These are phyloP conservation scores for Eulemur coronatus DNA, from an alignment of 2,797 vertebrate genomes.

Conservation along the genomic window DNA sequence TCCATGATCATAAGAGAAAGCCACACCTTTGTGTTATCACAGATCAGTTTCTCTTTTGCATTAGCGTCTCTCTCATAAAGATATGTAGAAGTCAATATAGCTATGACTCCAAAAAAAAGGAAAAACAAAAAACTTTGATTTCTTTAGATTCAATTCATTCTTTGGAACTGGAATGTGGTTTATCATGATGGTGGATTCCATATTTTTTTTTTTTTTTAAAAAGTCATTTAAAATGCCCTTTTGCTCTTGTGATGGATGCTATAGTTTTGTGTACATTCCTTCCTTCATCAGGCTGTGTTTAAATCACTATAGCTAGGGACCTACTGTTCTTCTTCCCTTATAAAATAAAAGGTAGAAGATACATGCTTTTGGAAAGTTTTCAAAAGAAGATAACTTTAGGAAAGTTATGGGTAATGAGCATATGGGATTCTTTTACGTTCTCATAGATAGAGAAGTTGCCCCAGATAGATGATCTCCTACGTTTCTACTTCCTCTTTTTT, in stretches of 20 bases:
- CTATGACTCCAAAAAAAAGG: background rate
- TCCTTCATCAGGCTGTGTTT: background rate
- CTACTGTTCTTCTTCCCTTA: background rate
- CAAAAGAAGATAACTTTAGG: background rate
- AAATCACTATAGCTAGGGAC: background rate
- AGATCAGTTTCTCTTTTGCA: background rate
- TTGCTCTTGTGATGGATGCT: background rate
- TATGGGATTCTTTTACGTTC: background rate
- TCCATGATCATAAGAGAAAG: background rate
- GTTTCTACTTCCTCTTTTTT: background rate
- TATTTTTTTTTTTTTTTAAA: no score
- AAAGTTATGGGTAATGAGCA: background rate
- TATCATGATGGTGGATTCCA: background rate
- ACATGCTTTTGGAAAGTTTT: background rate
- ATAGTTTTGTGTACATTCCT: background rate
- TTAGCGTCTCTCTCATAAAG: background rate
- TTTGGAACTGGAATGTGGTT: background rate
- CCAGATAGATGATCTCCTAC: background rate
- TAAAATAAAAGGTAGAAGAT: background rate
- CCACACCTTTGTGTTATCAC: background rate
- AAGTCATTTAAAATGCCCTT: background rate
- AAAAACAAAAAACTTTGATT: background rate
- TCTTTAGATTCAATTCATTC: background rate
- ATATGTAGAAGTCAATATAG: background rate
- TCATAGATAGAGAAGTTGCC: background rate